Evolutionary conservation across 1,140 invertebrate species (phyloP).

Genomic region (Lethrus apterus): DNA sequence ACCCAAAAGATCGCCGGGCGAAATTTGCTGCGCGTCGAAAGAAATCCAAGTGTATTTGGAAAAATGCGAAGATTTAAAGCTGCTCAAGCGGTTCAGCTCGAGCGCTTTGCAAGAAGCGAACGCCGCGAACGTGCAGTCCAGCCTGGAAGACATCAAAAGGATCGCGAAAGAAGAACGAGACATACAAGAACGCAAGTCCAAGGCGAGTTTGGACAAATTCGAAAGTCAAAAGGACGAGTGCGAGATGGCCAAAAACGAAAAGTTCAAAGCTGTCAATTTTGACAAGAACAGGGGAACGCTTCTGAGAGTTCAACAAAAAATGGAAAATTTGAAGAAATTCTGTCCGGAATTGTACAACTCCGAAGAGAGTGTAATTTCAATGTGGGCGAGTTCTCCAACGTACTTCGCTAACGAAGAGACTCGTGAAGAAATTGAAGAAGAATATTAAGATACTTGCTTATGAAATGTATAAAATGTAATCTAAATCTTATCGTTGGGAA

Average conservation of each 20-base stretch:
- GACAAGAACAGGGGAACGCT: constrained; percentile 5
- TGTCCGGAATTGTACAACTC: constrained; percentile 8
- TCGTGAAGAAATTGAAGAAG: too few relatives aligned
- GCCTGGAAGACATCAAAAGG: constrained; percentile 3
- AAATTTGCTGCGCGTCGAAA: constrained; percentile 5
- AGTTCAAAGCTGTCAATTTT: constrained; percentile 3
- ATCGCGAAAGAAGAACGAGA: not conserved
- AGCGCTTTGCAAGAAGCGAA: not conserved
- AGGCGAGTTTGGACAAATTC: not conserved
- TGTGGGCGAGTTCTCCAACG: constrained; percentile 9
- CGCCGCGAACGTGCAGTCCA: not conserved
- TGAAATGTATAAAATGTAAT: too few relatives aligned
- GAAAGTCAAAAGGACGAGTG: constrained; percentile 4
- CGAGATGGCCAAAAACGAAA: not conserved
- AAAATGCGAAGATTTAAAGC: constrained; percentile 2
- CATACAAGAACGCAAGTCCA: constrained; percentile 6
- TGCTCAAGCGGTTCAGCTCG: constrained; percentile 5
- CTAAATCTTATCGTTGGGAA: too few relatives aligned
- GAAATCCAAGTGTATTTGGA: constrained; percentile 2
- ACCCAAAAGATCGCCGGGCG: not conserved
- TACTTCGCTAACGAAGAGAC: too few relatives aligned
- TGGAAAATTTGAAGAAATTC: constrained; percentile 5
- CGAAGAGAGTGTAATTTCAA: constrained; percentile 3
- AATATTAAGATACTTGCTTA: too few relatives aligned
- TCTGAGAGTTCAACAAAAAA: not conserved